These are phyloP conservation scores for Ovibos moschatus DNA, from an alignment of 2,113 vertebrate species.

Conservation along the genomic window DNA sequence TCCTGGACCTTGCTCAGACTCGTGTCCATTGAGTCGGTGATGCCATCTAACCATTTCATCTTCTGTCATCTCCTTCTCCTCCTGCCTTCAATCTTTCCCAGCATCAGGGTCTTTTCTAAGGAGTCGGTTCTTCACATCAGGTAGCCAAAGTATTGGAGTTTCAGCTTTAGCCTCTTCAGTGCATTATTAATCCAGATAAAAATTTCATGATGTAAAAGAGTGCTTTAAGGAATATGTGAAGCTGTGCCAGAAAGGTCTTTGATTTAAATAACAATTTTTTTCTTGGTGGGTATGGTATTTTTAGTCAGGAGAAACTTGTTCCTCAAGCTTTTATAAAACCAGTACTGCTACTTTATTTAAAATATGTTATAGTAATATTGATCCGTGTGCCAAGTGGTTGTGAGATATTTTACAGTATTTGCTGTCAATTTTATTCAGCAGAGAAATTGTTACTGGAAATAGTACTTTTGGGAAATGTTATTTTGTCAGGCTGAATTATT, in stretches of 20 bases:
- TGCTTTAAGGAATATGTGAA: conserved; percentile 29
- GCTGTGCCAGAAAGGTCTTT: conserved; percentile 11
- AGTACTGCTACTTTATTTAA: conserved; percentile 6
- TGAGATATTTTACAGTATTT: background rate
- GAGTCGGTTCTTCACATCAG: background rate
- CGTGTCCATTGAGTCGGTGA: background rate
- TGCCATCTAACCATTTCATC: background rate
- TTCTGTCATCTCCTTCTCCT: background rate
- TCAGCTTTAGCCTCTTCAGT: background rate
- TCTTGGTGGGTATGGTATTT: background rate
- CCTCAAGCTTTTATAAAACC: conserved; percentile 17
- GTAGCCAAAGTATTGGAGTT: background rate
- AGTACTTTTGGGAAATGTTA: background rate
- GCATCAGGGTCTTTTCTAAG: background rate
- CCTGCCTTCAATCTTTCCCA: background rate
- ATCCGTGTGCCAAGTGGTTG: background rate
- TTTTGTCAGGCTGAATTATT: conserved; percentile 44
- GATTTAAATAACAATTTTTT: conserved; percentile 15
- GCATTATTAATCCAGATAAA: conserved; percentile 25
- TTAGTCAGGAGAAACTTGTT: conserved; percentile 40
- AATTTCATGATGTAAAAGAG: background rate
- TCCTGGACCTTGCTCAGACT: background rate
- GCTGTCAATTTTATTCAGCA: background rate
- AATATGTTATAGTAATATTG: conserved; percentile 13
- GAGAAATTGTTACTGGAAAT: conserved; percentile 28